A percentile compares a stretch with the other conserved stretches of the same genome.
Conservation (phyloP, 1,140 invertebrate genomes). For the Mizuhopecten yessoensis region DNA sequence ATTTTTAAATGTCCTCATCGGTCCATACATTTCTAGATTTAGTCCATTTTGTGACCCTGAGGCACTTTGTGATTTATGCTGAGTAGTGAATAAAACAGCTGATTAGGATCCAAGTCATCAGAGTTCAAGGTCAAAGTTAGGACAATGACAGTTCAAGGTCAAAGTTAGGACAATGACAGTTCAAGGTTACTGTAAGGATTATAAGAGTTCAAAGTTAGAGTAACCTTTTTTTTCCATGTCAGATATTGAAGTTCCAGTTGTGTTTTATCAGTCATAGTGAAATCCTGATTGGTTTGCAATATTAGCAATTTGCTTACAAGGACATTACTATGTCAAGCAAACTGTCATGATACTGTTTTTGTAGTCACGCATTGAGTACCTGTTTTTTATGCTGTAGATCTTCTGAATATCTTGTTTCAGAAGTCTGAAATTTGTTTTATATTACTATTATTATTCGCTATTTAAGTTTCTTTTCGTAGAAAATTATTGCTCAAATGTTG, state of each 20-base stretch:
- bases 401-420: background rate
- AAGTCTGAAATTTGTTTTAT: constrained; percentile 33
- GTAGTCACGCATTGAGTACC: background rate
- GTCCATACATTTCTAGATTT: too few species aligned
- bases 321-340: background rate
- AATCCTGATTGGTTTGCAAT: constrained; percentile 12
- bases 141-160: background rate
- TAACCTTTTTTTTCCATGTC: background rate
- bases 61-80: background rate
- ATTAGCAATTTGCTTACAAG: background rate
- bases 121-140: background rate
- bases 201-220: background rate
- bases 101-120: background rate
- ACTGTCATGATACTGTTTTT: background rate
- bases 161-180: too few species aligned
- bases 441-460: constrained; percentile 13
- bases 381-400: background rate
- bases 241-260: background rate
- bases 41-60: background rate
- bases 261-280: background rate
- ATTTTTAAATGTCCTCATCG: too few species aligned
- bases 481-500: constrained; percentile 21
- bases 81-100: too few species aligned
- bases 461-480: constrained; percentile 28
- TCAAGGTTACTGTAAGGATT: background rate